Base-by-base conservation (phyloP, 2,888 invertebrate species). In the Siphonodentalium dalli region DNA sequence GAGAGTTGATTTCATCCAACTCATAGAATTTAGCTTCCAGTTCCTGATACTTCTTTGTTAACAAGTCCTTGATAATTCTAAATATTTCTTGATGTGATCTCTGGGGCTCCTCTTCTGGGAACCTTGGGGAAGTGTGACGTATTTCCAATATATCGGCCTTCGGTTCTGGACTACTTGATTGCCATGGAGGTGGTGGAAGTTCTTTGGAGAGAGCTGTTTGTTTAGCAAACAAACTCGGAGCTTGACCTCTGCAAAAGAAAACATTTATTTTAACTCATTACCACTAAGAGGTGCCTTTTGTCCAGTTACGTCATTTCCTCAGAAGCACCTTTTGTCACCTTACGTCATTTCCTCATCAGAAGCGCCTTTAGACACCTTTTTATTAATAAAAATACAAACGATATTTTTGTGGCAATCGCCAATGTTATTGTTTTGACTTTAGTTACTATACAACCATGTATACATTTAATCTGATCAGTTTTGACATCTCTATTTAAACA, bases 1-100 rank as follows among this genome's bases (percentile, higher is more conserved):
- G 64, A 1, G 75, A 72, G 58, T 80, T 81, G n/a, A 63, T 63
- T 51, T 75, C 78, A 54, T 81, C 80, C 39, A 80, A 43, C 23
- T 78, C 75, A 29, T 71, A 64, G 68, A 77, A 81, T 7, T 54
- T 58, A 15, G 65, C 59, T 54, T 81, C 78, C 2, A 80, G 70
- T 21, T 74, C 71, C 54, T 72, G 74, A 61, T 69, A 78, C 24
- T 65, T 48, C 27, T 60, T 63, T 34, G 62, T 69, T 53, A 79
- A 57, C 39, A 78, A 56, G 31, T 71, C 74, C 59, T 75, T 75
- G 52, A 79, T 72, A 7, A 69, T 40, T 57, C 53, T 64, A 58
- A 74, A 74, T 44, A 74, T 51, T 49, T 73, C 74, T 15, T 68
- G 65, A 24, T 58, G 57, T 5, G 64, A 51, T 4, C 73, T 60